These are phyloP conservation scores for Pholis gunnellus DNA, from an alignment of 2,113 vertebrate genomes.

Conservation along the genomic window DNA sequence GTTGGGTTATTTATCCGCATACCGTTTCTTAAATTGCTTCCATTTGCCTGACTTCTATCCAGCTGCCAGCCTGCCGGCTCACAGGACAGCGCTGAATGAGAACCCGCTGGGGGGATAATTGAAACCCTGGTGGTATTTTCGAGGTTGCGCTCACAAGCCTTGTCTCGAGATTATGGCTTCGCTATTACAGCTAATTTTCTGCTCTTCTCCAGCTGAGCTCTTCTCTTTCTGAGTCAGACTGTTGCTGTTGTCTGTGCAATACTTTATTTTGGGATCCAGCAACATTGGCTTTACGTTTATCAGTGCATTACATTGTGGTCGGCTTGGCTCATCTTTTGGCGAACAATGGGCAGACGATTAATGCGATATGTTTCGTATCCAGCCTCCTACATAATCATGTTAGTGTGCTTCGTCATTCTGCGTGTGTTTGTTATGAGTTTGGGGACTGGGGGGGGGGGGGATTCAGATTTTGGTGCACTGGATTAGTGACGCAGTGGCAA, in stretches of 20 bases:
- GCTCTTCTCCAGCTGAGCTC: slow-evolving; percentile 1
- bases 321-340: background rate
- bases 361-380: slow-evolving; percentile 6
- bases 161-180: slow-evolving; percentile 15
- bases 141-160: slow-evolving; percentile 20
- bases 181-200: slow-evolving; percentile 26
- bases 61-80: slow-evolving; percentile 19
- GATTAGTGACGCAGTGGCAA: slow-evolving; percentile 4
- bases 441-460: background rate
- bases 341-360: background rate
- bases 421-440: background rate
- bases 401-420: background rate
- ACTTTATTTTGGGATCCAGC: slow-evolving; percentile 18
- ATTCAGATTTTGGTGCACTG: background rate
- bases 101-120: slow-evolving; percentile 32
- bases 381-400: background rate
- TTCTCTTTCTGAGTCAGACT: background rate
- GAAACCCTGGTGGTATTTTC: slow-evolving; percentile 42
- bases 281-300: slow-evolving; percentile 20
- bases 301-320: slow-evolving; percentile 16
- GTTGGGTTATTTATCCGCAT: slow-evolving; percentile 11
- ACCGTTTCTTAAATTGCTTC: slow-evolving; percentile 19
- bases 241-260: background rate
- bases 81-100: background rate
- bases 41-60: slow-evolving; percentile 14